A percentile compares a stretch with the other conserved stretches of the same genome.
phyloP scores from a whole-genome alignment of 1,140 invertebrate species.

The Lerema accius region DNA sequence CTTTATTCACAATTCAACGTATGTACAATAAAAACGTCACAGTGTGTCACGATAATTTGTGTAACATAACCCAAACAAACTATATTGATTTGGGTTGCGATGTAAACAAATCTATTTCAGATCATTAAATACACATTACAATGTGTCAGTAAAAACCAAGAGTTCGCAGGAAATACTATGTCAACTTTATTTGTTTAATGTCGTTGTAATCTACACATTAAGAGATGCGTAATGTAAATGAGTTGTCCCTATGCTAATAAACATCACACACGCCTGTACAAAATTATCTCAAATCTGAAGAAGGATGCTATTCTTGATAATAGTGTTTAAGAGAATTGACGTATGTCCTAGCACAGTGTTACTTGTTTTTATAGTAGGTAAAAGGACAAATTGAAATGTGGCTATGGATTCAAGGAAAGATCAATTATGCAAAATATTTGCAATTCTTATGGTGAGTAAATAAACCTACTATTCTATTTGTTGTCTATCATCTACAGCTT shows the following conservation, averaged over 20 bases:
- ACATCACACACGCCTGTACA: conserved; percentile 49
- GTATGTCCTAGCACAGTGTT: conserved; percentile 1
- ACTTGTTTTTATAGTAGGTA: conserved; percentile 11
- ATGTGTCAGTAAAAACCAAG: conserved; percentile 25
- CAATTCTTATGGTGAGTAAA: conserved; percentile 54
- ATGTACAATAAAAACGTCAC: too few relatives aligned
- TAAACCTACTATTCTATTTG: too few relatives aligned
- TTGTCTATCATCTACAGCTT: too few relatives aligned
- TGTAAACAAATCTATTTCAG: not conserved
- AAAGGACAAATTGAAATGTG: conserved; percentile 43
- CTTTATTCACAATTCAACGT: too few relatives aligned
- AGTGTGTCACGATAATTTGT: too few relatives aligned
- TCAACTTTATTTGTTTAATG: conserved; percentile 67
- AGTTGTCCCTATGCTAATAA: conserved; percentile 56
- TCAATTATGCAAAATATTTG: conserved; percentile 45
- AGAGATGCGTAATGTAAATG: conserved; percentile 54
- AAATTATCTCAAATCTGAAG: conserved; percentile 48
- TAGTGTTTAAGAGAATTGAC: conserved; percentile 13
- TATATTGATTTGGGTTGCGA: not conserved
- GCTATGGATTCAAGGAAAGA: conserved; percentile 54
- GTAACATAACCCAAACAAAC: too few relatives aligned
- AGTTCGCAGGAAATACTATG: conserved; percentile 62
- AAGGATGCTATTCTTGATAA: conserved; percentile 45
- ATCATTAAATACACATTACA: conserved; percentile 17
- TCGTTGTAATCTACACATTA: conserved; percentile 59